Base-by-base conservation (phyloP, 2,113 vertebrate species). In the Chaenogobius annularis region DNA sequence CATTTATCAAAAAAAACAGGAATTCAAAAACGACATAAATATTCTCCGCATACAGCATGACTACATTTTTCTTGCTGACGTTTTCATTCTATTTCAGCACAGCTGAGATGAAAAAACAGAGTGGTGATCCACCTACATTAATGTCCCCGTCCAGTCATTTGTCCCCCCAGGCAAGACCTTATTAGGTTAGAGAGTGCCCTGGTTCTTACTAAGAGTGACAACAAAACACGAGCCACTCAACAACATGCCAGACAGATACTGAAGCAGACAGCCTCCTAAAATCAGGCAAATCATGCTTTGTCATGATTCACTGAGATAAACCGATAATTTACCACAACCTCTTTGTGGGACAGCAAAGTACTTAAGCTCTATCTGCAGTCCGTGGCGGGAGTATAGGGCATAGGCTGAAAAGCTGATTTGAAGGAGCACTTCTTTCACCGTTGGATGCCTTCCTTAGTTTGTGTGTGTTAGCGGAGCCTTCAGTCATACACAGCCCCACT, bases 101-200 rank as follows among this genome's bases (percentile, higher is more conserved):
- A 66, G 17, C 76, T 64, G 81, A 82, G 78, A 90, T 79, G 72
- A 86, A 81, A 80, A 80, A 77, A 85, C 70, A 78, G 72, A 55
- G 62, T 73, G 78, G 75, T 79, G 68, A 85, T 85, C 88, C 83
- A 84, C 83, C 84, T 78, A 85, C 85, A 87, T 82, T 86, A 81
- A 83, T 62, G 85, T 84, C 76, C 80, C 62, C 78, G 87, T 80
- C 82, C 79, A 85, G 78, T 88, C 82, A 87, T 92, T 84, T 89
- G 80, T 85, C 86, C 80, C 83, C 87, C 75, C 67, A 50, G 86
- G 83, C 77, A 71, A 82, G 77, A 74, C 87, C 87, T 84, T 87
- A 89, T 90, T 88, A 88, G 86, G 91, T 85, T 87, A 81, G 78
- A 82, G 72, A 83, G 77, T 66, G 83, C 26, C 82, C 82, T 56